Conservation (phyloP, 2,797 vertebrate species). For the Tenualosa ilisha region DNA sequence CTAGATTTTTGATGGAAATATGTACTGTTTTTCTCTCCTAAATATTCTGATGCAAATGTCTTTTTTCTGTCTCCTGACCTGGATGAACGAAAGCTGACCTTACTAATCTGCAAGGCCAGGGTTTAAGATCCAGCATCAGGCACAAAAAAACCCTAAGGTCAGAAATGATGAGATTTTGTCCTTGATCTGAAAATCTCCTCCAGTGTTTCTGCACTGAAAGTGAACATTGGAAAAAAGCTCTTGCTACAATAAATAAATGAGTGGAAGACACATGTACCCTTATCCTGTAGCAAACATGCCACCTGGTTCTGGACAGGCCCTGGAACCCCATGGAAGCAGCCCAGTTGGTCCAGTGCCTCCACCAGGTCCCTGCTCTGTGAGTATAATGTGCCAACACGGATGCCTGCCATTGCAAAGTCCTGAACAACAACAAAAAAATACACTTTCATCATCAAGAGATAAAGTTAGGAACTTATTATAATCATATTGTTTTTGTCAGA, state of each 20-base stretch:
- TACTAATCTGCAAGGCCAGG: background rate
- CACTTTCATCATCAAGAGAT: conserved; percentile 10
- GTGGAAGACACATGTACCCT: conserved; percentile 68
- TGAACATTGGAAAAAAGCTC: background rate
- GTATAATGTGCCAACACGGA: conserved; percentile 88
- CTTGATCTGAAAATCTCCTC: background rate
- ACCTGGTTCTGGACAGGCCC: conserved; percentile 87
- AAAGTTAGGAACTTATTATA: background rate
- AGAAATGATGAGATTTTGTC: background rate
- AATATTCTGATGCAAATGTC: background rate
- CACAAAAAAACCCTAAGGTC: background rate
- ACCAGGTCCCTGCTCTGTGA: conserved; percentile 86
- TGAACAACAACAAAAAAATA: conserved; percentile 56
- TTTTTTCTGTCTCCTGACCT: background rate
- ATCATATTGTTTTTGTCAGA: background rate
- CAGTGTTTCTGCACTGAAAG: too few species aligned
- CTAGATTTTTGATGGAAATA: too few species aligned
- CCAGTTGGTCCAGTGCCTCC: conserved; percentile 84
- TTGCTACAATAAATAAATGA: background rate
- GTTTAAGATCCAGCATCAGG: background rate
- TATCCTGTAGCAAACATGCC: conserved; percentile 85
- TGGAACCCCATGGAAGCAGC: conserved; percentile 83
- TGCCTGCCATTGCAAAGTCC: conserved; percentile 91
- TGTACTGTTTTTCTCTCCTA: background rate
- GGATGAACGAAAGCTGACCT: background rate